Percentiles rank a stretch among this genome's conserved stretches.
Conservation (phyloP, 2,888 invertebrate genomes). For the Caenorhabditis doughertyi region DNA sequence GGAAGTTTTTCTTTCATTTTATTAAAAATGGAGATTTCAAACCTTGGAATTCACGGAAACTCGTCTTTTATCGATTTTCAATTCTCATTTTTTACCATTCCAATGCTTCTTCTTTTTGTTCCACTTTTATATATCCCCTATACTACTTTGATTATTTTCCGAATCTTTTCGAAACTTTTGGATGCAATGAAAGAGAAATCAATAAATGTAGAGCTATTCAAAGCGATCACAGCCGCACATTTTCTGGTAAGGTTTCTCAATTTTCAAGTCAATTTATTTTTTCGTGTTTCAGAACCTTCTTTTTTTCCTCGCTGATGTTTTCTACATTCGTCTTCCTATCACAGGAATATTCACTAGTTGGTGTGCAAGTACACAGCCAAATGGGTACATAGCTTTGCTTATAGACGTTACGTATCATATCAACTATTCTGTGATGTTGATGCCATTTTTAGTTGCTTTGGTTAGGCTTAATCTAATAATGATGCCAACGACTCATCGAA, state of each 20-base stretch:
- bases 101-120: not conserved
- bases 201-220: conserved; percentile 16
- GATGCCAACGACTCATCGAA: conserved; percentile 20
- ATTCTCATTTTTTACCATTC: not conserved
- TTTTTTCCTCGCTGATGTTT: conserved; percentile 20
- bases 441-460: conserved; percentile 16
- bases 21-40: too few relatives aligned
- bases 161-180: not conserved
- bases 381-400: conserved; percentile 10
- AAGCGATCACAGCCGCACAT: not conserved
- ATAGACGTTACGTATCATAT: conserved; percentile 22
- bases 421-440: conserved; percentile 29
- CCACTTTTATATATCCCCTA: conserved; percentile 12
- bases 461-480: conserved; percentile 5
- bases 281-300: conserved; percentile 16
- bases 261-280: too few relatives aligned
- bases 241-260: not conserved
- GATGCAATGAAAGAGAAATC: not conserved
- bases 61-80: not conserved
- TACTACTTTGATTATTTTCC: not conserved
- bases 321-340: conserved; percentile 28
- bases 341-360: conserved; percentile 28
- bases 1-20: too few relatives aligned
- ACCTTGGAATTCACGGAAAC: conserved; percentile 1
- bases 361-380: conserved; percentile 22